A percentile compares a stretch with the other conserved stretches of the same genome.
Evolutionary conservation across 2,888 invertebrate genomes (phyloP).

Genomic region (Thelaira solivaga): DNA sequence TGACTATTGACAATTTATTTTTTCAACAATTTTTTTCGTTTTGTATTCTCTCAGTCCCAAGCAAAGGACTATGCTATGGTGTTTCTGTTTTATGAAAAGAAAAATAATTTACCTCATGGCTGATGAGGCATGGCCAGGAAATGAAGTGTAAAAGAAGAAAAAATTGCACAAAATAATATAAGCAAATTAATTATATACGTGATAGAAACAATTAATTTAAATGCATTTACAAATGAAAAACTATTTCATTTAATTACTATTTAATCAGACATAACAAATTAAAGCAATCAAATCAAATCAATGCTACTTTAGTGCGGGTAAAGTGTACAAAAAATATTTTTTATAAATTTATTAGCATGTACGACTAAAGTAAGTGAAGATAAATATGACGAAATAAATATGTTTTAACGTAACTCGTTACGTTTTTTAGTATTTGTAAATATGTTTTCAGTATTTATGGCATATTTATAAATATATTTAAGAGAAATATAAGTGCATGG

Average conservation of each 20-base stretch:
- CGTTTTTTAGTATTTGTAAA: too few species aligned
- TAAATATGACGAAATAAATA: too few species aligned
- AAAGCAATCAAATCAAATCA: background rate
- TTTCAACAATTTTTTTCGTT: background rate
- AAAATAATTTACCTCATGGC: background rate
- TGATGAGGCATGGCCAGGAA: slow-evolving; percentile 1
- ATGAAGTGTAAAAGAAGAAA: slow-evolving; percentile 10
- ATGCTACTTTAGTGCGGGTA: background rate
- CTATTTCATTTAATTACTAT: slow-evolving; percentile 27
- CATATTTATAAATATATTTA: too few species aligned
- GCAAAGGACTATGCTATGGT: too few species aligned
- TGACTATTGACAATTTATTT: background rate
- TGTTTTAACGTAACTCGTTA: too few species aligned
- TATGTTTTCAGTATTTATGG: too few species aligned
- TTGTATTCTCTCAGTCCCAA: too few species aligned
- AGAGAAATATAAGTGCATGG: too few species aligned
- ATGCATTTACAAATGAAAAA: slow-evolving; percentile 10
- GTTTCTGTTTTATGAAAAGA: background rate
- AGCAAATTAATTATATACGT: slow-evolving; percentile 50
- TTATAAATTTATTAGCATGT: too few species aligned
- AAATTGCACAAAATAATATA: background rate
- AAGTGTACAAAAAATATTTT: too few species aligned
- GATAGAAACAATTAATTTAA: slow-evolving; percentile 34
- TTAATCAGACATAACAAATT: slow-evolving; percentile 15
- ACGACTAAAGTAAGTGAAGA: too few species aligned